Percentiles rank a stretch among this genome's conserved stretches.
phyloP scores from a whole-genome alignment of 2,797 vertebrate species.

The Eulemur albifrons region DNA sequence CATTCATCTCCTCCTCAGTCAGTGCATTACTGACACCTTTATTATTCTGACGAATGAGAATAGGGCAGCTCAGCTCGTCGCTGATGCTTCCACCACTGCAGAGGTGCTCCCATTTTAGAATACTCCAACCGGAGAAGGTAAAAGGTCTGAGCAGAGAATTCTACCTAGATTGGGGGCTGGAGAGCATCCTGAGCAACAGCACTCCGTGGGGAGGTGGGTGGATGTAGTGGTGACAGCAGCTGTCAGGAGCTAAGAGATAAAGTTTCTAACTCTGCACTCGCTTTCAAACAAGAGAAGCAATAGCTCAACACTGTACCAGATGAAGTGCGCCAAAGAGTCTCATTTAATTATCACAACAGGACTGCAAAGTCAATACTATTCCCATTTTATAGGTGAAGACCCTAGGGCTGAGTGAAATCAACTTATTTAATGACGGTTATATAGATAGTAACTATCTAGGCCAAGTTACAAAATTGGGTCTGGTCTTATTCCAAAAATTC shows the following conservation, averaged over 20 bases:
- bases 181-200: not conserved
- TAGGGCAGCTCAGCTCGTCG: not conserved
- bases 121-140: not conserved
- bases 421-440: slow-evolving; percentile 36
- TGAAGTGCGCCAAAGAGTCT: not conserved
- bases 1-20: not conserved
- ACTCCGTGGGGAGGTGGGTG: accelerated
- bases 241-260: not conserved
- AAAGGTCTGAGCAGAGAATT: not conserved
- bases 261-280: not conserved
- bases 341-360: slow-evolving; percentile 29
- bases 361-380: slow-evolving; percentile 1
- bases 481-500: not conserved
- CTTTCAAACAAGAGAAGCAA: not conserved
- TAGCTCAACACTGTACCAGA: not conserved
- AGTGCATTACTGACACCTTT: not conserved
- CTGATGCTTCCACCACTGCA: not conserved
- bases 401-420: slow-evolving; percentile 7
- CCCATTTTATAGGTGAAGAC: slow-evolving; percentile 46
- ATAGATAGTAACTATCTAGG: slow-evolving; percentile 24
- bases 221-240: not conserved
- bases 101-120: not conserved
- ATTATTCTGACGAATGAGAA: not conserved
- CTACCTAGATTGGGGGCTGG: accelerated
- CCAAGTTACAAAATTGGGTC: slow-evolving; percentile 21